Base-by-base conservation (phyloP, 2,888 invertebrate genomes). In the Galerucella pusilla region DNA sequence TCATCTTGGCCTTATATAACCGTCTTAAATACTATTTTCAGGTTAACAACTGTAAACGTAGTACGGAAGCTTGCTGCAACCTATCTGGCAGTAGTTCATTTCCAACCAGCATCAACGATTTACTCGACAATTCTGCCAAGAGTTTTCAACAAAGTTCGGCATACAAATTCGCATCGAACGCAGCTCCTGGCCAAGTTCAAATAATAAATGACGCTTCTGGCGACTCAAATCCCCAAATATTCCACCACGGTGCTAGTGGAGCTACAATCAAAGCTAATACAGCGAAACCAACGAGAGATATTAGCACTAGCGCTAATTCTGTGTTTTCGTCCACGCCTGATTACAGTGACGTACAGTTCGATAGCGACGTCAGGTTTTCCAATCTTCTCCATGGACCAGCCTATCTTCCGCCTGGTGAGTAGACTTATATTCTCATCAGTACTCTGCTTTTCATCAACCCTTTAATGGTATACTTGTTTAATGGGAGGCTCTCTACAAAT, bases 371-470 rank as follows among this genome's bases (percentile, higher is more conserved):
- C 2, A 79, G 85, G 49, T 87, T 86, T 74, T 81, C 82, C n/a
- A 86, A 87, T 0, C 84, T 84, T 1, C 80, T 86, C 25, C 81
- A 84, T 75, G 88, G 87, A 16, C 87, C 86, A 2, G 85, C 84
- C 16, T 88, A 88, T 78, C 80, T 88, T 35, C 88, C 88, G 49
- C 88, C 88, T 49, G 81, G 81, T 78, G 79, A 76, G 77, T 60
- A n/a, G 46, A 16, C 35, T 16, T 35, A 35, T 49, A 42, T 9
- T 7, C 35, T 42, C 9, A 7, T 42, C 35, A 7, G 35, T 35
- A 4, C 35, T 35, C 35, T 6, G 4, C 6, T 35, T 5, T 35
- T 6, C 6, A 35, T 35, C 6, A 35, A 35, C 35, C 35, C 4
- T 35, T 35, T 35, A 35, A 35, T 35, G 35, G 35, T 0, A 28